A percentile compares a stretch with the other conserved stretches of the same genome.
Conservation (phyloP, 2,797 vertebrate genomes). For the Taeniopygia guttata region DNA sequence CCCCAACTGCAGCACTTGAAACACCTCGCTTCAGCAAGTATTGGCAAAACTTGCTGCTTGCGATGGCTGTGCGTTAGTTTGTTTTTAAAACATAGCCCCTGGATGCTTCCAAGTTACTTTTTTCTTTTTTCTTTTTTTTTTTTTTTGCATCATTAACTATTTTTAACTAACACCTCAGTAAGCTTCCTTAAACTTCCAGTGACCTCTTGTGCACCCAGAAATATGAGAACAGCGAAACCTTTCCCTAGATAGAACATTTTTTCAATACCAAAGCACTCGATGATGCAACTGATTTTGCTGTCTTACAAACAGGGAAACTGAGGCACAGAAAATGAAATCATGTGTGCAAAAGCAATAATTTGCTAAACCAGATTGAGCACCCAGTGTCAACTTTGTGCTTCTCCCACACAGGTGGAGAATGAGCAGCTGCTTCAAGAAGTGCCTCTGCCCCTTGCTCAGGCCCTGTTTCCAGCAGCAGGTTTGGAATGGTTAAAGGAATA, state of each 20-base stretch:
- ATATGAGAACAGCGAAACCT: neutral
- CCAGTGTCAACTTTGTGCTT: neutral
- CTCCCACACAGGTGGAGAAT: neutral
- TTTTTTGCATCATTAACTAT: neutral
- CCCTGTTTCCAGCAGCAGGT: neutral
- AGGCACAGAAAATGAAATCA: neutral
- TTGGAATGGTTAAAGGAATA: neutral
- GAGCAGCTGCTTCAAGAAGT: neutral
- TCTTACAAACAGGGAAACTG: neutral
- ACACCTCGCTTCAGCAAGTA: neutral
- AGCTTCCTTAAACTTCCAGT: conserved; percentile 7
- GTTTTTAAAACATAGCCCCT: neutral
- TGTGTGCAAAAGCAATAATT: neutral
- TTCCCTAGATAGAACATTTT: neutral
- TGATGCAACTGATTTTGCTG: neutral
- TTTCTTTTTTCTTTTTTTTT: neutral
- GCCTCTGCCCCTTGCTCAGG: neutral
- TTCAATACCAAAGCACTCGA: neutral
- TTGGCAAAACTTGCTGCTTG: neutral
- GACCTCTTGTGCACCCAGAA: neutral
- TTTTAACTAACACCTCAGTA: conserved; percentile 6
- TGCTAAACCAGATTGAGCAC: neutral
- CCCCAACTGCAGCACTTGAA: neutral
- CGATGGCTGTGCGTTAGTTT: neutral
- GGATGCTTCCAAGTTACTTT: neutral